phyloP scores from a whole-genome alignment of 2,797 vertebrate genomes.

The Xerus rutilus region DNA sequence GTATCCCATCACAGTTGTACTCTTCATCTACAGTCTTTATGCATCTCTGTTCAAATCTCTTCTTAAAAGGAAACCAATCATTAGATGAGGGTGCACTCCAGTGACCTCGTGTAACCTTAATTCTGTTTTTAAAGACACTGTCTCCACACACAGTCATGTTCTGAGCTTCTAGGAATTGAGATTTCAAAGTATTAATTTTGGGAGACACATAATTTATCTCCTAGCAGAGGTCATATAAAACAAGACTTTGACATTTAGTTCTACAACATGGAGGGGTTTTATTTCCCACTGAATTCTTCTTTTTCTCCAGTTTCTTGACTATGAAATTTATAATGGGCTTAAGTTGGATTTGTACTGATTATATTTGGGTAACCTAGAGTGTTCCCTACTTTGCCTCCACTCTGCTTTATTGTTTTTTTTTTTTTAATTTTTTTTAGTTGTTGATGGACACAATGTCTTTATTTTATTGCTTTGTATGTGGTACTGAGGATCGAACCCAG shows the following conservation, averaged over 20 bases:
- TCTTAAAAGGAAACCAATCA: not conserved
- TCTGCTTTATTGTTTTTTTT: not conserved
- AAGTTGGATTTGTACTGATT: not conserved
- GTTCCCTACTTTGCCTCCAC: too few species aligned
- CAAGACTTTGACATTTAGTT: not conserved
- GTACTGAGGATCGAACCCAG: too few species aligned
- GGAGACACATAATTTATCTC: not conserved
- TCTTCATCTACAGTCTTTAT: not conserved
- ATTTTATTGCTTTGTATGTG: too few species aligned
- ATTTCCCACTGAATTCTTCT: not conserved
- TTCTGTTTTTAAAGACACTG: not conserved
- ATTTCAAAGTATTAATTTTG: not conserved
- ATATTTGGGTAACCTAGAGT: fast-evolving
- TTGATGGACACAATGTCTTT: too few species aligned
- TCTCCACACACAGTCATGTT: not conserved
- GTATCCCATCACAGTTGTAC: not conserved
- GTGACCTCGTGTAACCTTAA: not conserved
- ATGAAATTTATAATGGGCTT: not conserved
- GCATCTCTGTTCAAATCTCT: not conserved
- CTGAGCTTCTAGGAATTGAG: not conserved
- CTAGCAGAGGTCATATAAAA: not conserved
- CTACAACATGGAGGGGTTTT: not conserved
- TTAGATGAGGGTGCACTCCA: not conserved
- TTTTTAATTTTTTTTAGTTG: too few species aligned
- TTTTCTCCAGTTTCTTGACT: not conserved